Conservation (phyloP, 2,888 invertebrate species). For the Phyto melanocephala region DNA sequence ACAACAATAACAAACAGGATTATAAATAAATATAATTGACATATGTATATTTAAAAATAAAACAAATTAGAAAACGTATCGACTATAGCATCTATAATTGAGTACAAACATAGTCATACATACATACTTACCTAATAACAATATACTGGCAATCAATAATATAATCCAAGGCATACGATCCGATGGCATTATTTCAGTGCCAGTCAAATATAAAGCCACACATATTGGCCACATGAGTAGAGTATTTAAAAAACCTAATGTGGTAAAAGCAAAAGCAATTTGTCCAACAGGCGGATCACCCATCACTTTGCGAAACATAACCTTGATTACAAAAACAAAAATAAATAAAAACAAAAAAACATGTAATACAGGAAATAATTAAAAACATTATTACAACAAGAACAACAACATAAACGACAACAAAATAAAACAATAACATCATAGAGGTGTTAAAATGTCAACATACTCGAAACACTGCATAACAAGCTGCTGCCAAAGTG, state of each 20-base stretch:
- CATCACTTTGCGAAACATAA: constrained; percentile 95
- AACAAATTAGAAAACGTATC: not conserved
- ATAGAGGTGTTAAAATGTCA: constrained; percentile 38
- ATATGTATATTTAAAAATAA: constrained; percentile 60
- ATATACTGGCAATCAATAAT: constrained; percentile 87
- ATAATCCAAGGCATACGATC: constrained; percentile 93
- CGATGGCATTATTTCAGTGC: constrained; percentile 90
- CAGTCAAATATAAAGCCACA: constrained; percentile 90
- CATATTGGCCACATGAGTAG: constrained; percentile 95
- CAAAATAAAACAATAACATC: constrained; percentile 44
- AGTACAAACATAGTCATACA: no score
- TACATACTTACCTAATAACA: constrained; percentile 84
- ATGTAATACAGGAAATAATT: constrained; percentile 56
- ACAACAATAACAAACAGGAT: not conserved
- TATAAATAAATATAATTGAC: constrained; percentile 10
- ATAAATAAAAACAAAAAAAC: constrained; percentile 23
- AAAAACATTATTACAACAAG: constrained; percentile 46
- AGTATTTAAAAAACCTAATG: constrained; percentile 93
- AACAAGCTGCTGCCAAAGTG: constrained; percentile 93
- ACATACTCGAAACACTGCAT: constrained; percentile 94
- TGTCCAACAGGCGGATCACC: constrained; percentile 95
- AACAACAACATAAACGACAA: not conserved
- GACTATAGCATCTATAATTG: not conserved
- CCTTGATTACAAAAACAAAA: constrained; percentile 80
- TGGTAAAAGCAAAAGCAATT: constrained; percentile 94